phyloP scores from a whole-genome alignment of 2,888 invertebrate genomes.

The Lasioglossum vierecki region DNA sequence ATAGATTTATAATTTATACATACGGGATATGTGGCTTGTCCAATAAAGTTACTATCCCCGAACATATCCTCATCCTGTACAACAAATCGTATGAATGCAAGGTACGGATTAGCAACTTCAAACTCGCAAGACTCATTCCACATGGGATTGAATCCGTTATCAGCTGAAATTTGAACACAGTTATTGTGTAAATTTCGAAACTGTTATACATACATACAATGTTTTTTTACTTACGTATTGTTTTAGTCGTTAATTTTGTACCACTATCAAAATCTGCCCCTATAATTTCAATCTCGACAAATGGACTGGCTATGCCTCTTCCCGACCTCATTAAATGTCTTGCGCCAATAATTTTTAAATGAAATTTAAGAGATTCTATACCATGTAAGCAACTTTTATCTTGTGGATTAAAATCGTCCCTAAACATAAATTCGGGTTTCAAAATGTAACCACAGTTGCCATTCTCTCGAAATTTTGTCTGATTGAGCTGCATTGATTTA shows the following conservation, averaged over 20 bases:
- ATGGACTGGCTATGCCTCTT: conserved; percentile 94
- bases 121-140: conserved; percentile 96
- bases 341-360: conserved; percentile 93
- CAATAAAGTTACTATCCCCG: conserved; percentile 97
- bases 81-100: conserved; percentile 93
- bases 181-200: neutral
- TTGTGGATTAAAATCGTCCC: conserved; percentile 91
- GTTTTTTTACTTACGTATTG: conserved; percentile 88
- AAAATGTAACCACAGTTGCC: conserved; percentile 96
- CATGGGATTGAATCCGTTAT: conserved; percentile 96
- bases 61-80: conserved; percentile 99
- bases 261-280: conserved; percentile 95
- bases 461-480: conserved; percentile 96
- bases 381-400: conserved; percentile 87
- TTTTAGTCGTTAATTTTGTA: conserved; percentile 93
- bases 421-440: conserved; percentile 95
- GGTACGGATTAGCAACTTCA: conserved; percentile 91
- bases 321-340: conserved; percentile 94
- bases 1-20: conserved; percentile 76
- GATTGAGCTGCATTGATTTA: conserved; percentile 97
- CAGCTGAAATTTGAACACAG: conserved; percentile 85
- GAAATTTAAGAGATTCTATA: conserved; percentile 85
- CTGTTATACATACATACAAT: conserved; percentile 6
- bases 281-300: conserved; percentile 95
- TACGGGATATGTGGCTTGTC: conserved; percentile 97